phyloP scores from a whole-genome alignment of 2,888 invertebrate species.

The Tachina fera region DNA sequence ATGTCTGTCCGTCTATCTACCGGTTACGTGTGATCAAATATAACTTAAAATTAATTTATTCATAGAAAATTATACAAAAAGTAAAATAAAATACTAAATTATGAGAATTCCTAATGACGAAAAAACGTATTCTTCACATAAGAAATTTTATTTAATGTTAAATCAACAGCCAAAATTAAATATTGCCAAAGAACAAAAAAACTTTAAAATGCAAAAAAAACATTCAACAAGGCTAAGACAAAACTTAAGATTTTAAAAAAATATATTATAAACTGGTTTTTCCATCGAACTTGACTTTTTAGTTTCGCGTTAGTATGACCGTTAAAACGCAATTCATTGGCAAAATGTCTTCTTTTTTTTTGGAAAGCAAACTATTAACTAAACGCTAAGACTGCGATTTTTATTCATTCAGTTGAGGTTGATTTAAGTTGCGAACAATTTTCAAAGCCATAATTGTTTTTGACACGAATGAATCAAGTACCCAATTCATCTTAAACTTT shows the following conservation, averaged over 20 bases:
- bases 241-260: slow-evolving; percentile 2
- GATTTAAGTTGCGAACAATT: neutral
- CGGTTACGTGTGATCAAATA: slow-evolving; percentile 38
- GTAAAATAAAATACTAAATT: neutral
- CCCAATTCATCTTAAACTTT: neutral
- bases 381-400: neutral
- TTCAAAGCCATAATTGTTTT: neutral
- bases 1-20: neutral
- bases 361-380: neutral
- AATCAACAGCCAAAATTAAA: slow-evolving; percentile 37
- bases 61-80: neutral
- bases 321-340: slow-evolving; percentile 27
- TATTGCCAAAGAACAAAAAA: slow-evolving; percentile 32
- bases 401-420: neutral
- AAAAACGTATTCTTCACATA: neutral
- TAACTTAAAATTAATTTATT: slow-evolving; percentile 23
- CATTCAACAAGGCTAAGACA: slow-evolving; percentile 18
- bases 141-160: slow-evolving; percentile 31
- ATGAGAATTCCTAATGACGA: slow-evolving; percentile 26
- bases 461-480: neutral
- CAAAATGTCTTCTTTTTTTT: neutral
- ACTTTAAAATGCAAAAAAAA: slow-evolving; percentile 14
- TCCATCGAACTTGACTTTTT: slow-evolving; percentile 56
- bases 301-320: slow-evolving; percentile 19
- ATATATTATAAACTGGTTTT: slow-evolving; percentile 54